Evolutionary conservation across 2,888 invertebrate genomes (phyloP).

Genomic region (Aleiodes leptofemur): DNA sequence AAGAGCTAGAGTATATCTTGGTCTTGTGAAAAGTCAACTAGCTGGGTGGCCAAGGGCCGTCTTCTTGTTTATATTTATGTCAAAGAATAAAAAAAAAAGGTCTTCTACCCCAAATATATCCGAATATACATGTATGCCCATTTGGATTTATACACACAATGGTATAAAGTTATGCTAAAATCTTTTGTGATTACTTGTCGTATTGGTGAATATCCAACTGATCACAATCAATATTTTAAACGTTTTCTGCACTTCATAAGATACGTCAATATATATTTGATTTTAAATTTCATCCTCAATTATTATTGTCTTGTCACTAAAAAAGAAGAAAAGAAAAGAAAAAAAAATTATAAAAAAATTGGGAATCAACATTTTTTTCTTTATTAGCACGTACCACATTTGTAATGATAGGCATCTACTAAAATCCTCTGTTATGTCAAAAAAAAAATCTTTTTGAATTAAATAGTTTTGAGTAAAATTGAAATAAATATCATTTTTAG

Average conservation of each 20-base stretch:
- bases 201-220: not conserved
- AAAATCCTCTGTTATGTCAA: conserved; percentile 62
- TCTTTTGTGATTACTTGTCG: not conserved
- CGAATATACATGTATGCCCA: not conserved
- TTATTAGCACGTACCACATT: conserved; percentile 51
- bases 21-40: conserved; percentile 58
- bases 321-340: not conserved
- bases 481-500: not conserved
- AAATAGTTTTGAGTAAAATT: not conserved
- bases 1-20: conserved; percentile 51
- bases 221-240: conserved; percentile 29
- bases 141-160: too few species aligned
- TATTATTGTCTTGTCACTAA: conserved; percentile 8
- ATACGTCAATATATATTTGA: conserved; percentile 19
- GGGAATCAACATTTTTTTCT: conserved; percentile 57
- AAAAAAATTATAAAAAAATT: conserved; percentile 20
- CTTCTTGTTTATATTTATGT: conserved; percentile 67
- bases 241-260: not conserved
- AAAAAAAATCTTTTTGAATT: conserved; percentile 42
- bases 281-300: conserved; percentile 27
- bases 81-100: conserved; percentile 51
- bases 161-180: not conserved
- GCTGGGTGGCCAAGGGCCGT: conserved; percentile 72
- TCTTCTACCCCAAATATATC: conserved; percentile 50
- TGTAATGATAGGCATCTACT: conserved; percentile 67